A percentile compares a stretch with the other conserved stretches of the same genome.
Conservation (phyloP, 35 echinoderm and acorn worm genomes). For the Holothuria glaberrima region DNA sequence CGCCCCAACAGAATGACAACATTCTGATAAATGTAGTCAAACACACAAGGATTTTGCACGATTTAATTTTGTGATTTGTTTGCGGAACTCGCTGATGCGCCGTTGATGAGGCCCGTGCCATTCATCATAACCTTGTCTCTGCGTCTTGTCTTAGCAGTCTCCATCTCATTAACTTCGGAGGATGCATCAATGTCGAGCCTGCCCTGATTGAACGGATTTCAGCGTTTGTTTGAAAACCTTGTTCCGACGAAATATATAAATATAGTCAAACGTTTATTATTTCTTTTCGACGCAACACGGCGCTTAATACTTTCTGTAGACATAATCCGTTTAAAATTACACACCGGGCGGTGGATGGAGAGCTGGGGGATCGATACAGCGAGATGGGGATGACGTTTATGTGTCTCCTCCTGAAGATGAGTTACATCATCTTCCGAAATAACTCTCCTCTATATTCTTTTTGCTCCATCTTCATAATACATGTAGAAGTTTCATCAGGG, state of each 20-base stretch:
- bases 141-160: conserved; percentile 16
- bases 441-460: background rate
- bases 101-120: conserved; percentile 53
- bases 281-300: conserved; percentile 41
- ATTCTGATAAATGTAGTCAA: conserved; percentile 18
- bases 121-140: conserved; percentile 36
- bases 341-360: conserved; percentile 7
- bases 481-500: too few species aligned
- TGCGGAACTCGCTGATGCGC: conserved; percentile 39
- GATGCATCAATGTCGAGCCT: conserved; percentile 45
- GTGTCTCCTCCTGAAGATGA: background rate
- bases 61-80: conserved; percentile 62
- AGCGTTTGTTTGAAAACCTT: conserved; percentile 58
- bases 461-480: background rate
- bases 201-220: conserved; percentile 46
- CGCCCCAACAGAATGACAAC: too few species aligned
- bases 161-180: conserved; percentile 50
- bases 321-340: conserved; percentile 64
- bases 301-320: conserved; percentile 48
- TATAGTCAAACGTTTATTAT: conserved; percentile 62
- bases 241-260: conserved; percentile 50
- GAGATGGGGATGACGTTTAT: conserved; percentile 33
- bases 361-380: conserved; percentile 44
- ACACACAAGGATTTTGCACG: conserved; percentile 48
- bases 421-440: conserved; percentile 1